phyloP scores from a whole-genome alignment of 2,888 invertebrate genomes.

The Lasioglossum zephyrum region DNA sequence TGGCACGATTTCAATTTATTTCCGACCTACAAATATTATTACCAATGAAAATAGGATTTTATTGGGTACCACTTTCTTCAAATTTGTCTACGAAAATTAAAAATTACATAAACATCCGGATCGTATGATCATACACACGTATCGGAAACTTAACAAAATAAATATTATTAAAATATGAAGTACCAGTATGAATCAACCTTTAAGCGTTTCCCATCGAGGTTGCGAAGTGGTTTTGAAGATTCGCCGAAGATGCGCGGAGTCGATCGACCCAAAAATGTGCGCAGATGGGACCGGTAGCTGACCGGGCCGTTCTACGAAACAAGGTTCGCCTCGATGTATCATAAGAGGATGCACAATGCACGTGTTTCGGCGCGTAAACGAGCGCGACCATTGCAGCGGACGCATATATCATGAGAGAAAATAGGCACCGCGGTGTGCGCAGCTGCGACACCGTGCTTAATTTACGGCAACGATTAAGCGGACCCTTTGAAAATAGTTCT shows the following conservation, averaged over 20 bases:
- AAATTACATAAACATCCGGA: no score
- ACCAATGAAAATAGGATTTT: no score
- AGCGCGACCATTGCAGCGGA: neutral
- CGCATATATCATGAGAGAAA: constrained; percentile 27
- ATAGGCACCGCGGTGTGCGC: constrained; percentile 1
- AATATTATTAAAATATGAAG: no score
- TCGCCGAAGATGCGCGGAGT: neutral
- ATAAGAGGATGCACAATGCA: neutral
- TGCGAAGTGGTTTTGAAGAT: neutral
- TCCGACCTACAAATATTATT: no score
- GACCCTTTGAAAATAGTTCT: constrained; percentile 11
- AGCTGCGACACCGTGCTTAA: constrained; percentile 14
- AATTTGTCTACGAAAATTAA: no score
- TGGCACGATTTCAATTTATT: no score
- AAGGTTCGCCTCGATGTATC: neutral
- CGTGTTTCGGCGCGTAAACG: constrained; percentile 2
- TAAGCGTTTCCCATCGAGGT: neutral
- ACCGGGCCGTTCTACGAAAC: neutral
- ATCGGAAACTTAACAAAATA: no score
- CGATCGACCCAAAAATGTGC: neutral
- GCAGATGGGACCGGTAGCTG: neutral
- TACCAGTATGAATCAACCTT: neutral
- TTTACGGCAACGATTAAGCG: constrained; percentile 20
- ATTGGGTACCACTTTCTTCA: no score
- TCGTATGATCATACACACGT: no score